phyloP scores from a whole-genome alignment of 2,888 invertebrate species.

The Lithosia quadra region DNA sequence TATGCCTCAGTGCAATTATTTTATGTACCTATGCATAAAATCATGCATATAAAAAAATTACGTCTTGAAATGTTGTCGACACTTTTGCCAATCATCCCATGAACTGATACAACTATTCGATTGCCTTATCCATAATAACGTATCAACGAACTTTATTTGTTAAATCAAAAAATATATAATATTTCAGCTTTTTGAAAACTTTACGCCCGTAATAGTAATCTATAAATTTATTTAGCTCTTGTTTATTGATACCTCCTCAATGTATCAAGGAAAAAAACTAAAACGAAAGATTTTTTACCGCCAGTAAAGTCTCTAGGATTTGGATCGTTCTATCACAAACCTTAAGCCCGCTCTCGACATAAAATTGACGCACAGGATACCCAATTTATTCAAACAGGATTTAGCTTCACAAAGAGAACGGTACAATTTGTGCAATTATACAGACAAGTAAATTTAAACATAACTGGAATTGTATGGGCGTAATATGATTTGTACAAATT shows the following conservation, averaged over 20 bases:
- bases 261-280: slow-evolving; percentile 26
- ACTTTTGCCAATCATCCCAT: too few species aligned
- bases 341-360: slow-evolving; percentile 48
- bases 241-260: not conserved
- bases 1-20: too few species aligned
- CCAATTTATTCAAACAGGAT: slow-evolving; percentile 51
- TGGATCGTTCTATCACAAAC: slow-evolving; percentile 41
- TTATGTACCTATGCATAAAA: too few species aligned
- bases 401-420: slow-evolving; percentile 21
- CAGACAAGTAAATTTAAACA: not conserved
- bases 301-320: slow-evolving; percentile 31
- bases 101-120: too few species aligned
- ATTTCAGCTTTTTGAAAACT: too few species aligned
- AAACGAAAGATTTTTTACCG: slow-evolving; percentile 30
- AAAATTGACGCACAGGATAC: slow-evolving; percentile 48
- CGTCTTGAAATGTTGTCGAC: too few species aligned
- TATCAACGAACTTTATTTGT: too few species aligned
- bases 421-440: slow-evolving; percentile 26
- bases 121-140: too few species aligned
- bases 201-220: too few species aligned
- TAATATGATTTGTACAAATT: not conserved
- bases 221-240: too few species aligned
- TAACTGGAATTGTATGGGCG: not conserved
- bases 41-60: too few species aligned
- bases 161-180: too few species aligned